A percentile compares a stretch with the other conserved stretches of the same genome.
Evolutionary conservation across 2,888 invertebrate species (phyloP).

Genomic region (Zhuqinia jingwanae): DNA sequence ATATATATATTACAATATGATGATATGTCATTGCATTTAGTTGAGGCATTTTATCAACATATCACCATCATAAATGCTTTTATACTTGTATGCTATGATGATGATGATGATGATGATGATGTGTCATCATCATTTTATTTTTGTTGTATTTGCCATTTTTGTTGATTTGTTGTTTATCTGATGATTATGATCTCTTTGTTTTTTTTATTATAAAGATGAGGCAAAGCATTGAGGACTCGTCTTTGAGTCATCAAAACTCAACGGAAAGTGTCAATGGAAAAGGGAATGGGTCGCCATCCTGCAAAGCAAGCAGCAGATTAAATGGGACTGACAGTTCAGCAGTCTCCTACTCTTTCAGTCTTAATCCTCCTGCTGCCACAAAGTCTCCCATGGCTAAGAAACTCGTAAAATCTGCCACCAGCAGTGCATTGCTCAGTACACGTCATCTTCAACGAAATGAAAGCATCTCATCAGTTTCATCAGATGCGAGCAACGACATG

Average conservation of each 20-base stretch:
- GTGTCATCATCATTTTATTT: too few species aligned
- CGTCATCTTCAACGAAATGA: conserved; percentile 63
- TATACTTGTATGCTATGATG: background rate
- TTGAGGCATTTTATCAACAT: background rate
- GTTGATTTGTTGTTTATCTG: conserved; percentile 7
- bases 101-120: too few species aligned
- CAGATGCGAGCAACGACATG: conserved; percentile 57
- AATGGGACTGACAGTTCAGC: conserved; percentile 54
- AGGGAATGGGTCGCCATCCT: conserved; percentile 43
- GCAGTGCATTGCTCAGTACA: conserved; percentile 61
- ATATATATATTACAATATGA: too few species aligned
- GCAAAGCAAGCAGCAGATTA: conserved; percentile 54
- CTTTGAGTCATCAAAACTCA: conserved; percentile 55
- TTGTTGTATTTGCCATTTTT: background rate
- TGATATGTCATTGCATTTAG: background rate
- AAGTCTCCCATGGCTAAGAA: conserved; percentile 62
- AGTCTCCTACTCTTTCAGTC: conserved; percentile 55
- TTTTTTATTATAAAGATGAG: conserved; percentile 52
- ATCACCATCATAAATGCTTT: background rate
- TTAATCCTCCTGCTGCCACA: conserved; percentile 57
- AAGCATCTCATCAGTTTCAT: conserved; percentile 62
- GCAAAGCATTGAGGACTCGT: conserved; percentile 54
- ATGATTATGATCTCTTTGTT: too few species aligned
- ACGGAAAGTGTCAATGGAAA: conserved; percentile 60
- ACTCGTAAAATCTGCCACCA: conserved; percentile 64